These are phyloP conservation scores for Tubulanus polymorphus DNA, from an alignment of 2,888 invertebrate species.

Conservation along the genomic window DNA sequence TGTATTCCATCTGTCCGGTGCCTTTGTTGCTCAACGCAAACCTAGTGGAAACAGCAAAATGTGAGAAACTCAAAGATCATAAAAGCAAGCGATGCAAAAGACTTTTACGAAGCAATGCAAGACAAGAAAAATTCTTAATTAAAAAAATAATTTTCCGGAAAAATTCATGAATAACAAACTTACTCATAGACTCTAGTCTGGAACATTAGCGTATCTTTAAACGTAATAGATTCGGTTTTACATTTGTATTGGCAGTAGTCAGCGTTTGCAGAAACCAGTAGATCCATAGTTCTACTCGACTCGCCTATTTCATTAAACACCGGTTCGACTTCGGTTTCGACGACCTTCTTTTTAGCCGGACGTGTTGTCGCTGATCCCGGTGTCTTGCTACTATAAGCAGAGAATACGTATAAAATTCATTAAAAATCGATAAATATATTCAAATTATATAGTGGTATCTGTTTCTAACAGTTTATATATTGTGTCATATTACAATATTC, in stretches of 20 bases:
- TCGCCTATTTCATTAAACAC: conserved; percentile 41
- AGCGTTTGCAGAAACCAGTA: conserved; percentile 44
- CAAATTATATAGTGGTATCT: not conserved
- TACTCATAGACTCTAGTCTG: conserved; percentile 52
- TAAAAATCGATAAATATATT: not conserved
- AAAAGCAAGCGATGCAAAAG: too few relatives aligned
- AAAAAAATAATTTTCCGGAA: not conserved
- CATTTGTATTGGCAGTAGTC: conserved; percentile 49
- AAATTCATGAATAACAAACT: too few relatives aligned
- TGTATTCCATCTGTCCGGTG: conserved; percentile 44
- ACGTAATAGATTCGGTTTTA: conserved; percentile 40
- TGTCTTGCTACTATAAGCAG: conserved; percentile 14
- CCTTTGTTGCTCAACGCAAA: conserved; percentile 45
- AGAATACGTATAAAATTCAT: not conserved
- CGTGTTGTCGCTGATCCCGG: conserved; percentile 23
- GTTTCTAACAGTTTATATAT: too few relatives aligned
- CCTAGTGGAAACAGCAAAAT: conserved; percentile 20
- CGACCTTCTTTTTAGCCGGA: conserved; percentile 48
- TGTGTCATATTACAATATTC: too few relatives aligned
- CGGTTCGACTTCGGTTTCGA: conserved; percentile 52
- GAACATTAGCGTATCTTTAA: conserved; percentile 53
- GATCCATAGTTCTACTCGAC: conserved; percentile 36
- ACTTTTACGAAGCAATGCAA: too few relatives aligned
- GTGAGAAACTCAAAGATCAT: not conserved
- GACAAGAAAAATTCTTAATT: not conserved